Percentiles rank a stretch among this genome's conserved stretches.
Evolutionary conservation across 2,888 invertebrate species (phyloP).

Genomic region (Dione vanillae): DNA sequence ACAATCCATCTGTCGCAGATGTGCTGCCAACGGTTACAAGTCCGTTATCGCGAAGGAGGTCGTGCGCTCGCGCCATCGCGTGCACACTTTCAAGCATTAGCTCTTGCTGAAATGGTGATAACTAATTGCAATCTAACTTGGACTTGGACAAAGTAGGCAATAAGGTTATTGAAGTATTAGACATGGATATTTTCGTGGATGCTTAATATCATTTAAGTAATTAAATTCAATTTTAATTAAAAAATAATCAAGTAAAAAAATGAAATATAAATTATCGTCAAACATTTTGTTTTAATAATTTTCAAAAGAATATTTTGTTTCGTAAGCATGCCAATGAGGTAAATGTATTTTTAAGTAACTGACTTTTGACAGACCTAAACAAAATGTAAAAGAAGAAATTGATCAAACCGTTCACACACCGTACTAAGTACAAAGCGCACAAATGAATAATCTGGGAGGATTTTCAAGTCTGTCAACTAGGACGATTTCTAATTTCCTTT

Average conservation of each 20-base stretch:
- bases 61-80: slow-evolving; percentile 61
- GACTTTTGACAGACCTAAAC: neutral
- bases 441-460: slow-evolving; percentile 75
- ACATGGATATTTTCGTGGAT: slow-evolving; percentile 14
- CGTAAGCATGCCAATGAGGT: neutral
- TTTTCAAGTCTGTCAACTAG: slow-evolving; percentile 57
- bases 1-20: slow-evolving; percentile 52
- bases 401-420: slow-evolving; percentile 25
- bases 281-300: neutral
- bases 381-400: slow-evolving; percentile 28
- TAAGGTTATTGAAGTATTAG: slow-evolving; percentile 51
- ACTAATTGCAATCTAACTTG: slow-evolving; percentile 42
- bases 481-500: slow-evolving; percentile 43
- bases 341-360: slow-evolving; percentile 4
- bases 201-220: slow-evolving; percentile 2
- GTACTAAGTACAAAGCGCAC: slow-evolving; percentile 65
- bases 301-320: neutral
- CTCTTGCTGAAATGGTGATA: slow-evolving; percentile 58
- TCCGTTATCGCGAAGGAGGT: slow-evolving; percentile 76
- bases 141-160: slow-evolving; percentile 41
- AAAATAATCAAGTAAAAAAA: neutral
- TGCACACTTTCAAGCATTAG: slow-evolving; percentile 70
- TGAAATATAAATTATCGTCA: neutral
- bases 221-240: neutral
- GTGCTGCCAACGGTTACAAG: slow-evolving; percentile 57